Evolutionary conservation across 2,797 vertebrate species (phyloP), one percentile per base, ranked within the genome.

Genomic region (Champsocephalus esox): DNA sequence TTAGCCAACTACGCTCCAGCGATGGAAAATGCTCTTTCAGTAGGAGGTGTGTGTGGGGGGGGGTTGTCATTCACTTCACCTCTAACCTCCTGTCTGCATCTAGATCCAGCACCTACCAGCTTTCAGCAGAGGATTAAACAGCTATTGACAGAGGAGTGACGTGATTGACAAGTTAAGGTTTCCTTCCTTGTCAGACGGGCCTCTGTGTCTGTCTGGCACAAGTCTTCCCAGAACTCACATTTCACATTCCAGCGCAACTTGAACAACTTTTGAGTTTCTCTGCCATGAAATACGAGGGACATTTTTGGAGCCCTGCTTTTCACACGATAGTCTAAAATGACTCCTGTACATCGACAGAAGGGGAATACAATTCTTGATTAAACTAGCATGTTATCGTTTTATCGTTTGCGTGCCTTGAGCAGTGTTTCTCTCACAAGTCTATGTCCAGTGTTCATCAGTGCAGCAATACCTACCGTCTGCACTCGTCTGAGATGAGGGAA

Each of bases 121-220:
- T 92, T 87, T 91, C 90, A 91, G 63, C 87, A 80, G 48, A 75
- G 84, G 91, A 92, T 92, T 92, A 93, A 77, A 76, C 85, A 80
- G 59, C 80, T 84, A 90, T 90, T 93, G 92, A 92, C 90, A 87
- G 90, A 90, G 68, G 84, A 87, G 89, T 84, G 86, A 81, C 38
- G 56, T 91, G 93, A 92, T 83, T 93, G 93, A 93, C 91, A 92
- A 63, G 75, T 84, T 87, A 79, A 77, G 77, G 75, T 88, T 87
- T 89, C 85, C 70, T 80, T 87, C 77, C 77, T 76, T 54, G 76
- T 91, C 88, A 82, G 82, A 77, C 75, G 72, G 80, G 82, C 74
- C 80, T 72, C 79, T 85, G 71, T 85, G 70, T 87, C 65, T 84
- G 81, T 70, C 81, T 74, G 41, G 68, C 73, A 68, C 73, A 59